Base-by-base conservation (phyloP, 2,113 vertebrate genomes). In the Calypte anna region DNA sequence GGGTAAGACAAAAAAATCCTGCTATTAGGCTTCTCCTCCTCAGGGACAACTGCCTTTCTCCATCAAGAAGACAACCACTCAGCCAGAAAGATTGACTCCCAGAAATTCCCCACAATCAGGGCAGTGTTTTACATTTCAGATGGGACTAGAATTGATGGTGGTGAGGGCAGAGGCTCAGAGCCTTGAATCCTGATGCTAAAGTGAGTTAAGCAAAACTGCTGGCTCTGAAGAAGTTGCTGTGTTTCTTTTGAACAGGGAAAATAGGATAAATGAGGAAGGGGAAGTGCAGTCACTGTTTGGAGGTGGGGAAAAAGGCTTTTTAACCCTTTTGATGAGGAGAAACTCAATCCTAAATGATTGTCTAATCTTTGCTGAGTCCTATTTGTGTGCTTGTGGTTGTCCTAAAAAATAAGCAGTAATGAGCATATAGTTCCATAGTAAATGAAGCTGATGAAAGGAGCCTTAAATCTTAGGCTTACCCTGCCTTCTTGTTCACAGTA, bases 51-150 rank as follows among this genome's bases (percentile, higher is more conserved):
- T 95, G 90, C 88, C 90, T 53, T 84, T 96, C 90, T 95, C 79
- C 64, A 95, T 96, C 86, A 95, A 91, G 54, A 90, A 44, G 83
- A 94, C 91, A 97, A 82, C 73, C 50, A 82, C 74, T 96, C 94
- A 95, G 59, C 84, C 53, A 93, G 80, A 93, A 91, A 93, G 85
- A 95, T 8, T 91, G 91, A 96, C 87, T 95, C 70, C 53, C 51
- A 88, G 93, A 96, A 95, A 92, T 84, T 93, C 73, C 82, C 79
- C 83, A 73, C 90, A 88, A 74, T 94, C 92, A 55, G 80, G 93
- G 94, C 38, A 96, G 50, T 84, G 86, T 90, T 94, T 95, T 96
- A 92, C 93, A 96, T 96, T 96, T 96, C 93, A 96, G 90, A 80
- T 94, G 94, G 88, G 85, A 94, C 88, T 89, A 90, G 86, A 94